Percentiles rank a stretch among this genome's conserved stretches.
Evolutionary conservation across 2,888 invertebrate species (phyloP).

Genomic region (Stegophylla sp.): DNA sequence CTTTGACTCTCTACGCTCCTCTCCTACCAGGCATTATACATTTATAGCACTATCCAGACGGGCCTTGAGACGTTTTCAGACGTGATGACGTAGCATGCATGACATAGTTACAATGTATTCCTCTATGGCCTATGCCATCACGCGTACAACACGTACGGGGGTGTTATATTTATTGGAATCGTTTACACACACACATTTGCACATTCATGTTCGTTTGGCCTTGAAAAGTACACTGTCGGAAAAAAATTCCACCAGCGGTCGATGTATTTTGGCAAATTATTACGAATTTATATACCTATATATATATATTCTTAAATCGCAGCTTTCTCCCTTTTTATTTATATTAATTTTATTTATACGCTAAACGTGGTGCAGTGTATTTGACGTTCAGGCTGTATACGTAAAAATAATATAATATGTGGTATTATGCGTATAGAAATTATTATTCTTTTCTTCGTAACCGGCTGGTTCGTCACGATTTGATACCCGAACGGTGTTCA

Average conservation of each 20-base stretch:
- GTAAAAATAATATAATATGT: no score
- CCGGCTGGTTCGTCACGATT: no score
- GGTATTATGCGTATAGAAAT: no score
- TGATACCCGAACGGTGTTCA: no score
- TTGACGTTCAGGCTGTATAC: background rate
- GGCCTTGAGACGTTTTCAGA: constrained; percentile 48
- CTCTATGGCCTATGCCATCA: constrained; percentile 4
- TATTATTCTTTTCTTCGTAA: no score
- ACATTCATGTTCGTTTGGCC: background rate
- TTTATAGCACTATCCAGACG: constrained; percentile 20
- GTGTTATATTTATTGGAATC: constrained; percentile 54
- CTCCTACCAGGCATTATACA: background rate
- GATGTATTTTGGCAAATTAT: constrained; percentile 38
- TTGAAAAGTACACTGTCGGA: constrained; percentile 31
- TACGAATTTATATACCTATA: background rate
- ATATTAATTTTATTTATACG: background rate
- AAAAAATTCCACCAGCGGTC: background rate
- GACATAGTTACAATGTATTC: constrained; percentile 32
- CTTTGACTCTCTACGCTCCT: background rate
- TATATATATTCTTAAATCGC: background rate
- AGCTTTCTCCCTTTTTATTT: constrained; percentile 6
- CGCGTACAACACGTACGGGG: constrained; percentile 30
- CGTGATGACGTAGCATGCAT: constrained; percentile 31
- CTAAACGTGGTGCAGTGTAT: background rate
- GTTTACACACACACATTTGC: background rate